Evolutionary conservation across 2,797 vertebrate genomes (phyloP).

Genomic region (Argya squamiceps): DNA sequence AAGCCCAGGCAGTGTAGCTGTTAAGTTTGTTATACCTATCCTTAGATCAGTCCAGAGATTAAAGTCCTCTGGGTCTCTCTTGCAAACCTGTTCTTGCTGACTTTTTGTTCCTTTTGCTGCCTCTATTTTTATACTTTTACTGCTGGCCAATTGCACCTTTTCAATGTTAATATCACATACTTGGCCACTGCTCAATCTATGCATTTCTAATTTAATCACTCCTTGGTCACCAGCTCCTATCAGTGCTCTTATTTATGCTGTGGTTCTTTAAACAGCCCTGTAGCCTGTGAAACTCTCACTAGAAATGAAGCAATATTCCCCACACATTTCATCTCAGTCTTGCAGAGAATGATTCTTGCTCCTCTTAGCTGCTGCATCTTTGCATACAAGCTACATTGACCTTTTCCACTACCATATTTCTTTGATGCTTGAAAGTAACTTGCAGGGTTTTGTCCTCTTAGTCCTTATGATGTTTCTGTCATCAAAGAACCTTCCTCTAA

Average conservation of each 20-base stretch:
- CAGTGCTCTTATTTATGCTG: background rate
- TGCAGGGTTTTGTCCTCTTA: background rate
- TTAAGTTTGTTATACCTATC: background rate
- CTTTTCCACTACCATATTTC: background rate
- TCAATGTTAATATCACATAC: background rate
- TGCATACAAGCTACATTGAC: background rate
- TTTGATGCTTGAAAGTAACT: background rate
- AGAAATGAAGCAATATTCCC: background rate
- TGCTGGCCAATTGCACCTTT: background rate
- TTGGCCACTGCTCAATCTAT: background rate
- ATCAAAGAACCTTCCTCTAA: background rate
- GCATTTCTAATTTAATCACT: background rate
- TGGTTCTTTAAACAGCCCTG: background rate
- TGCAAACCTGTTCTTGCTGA: background rate
- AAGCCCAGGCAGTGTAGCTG: background rate
- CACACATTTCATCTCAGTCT: background rate
- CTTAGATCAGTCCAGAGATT: background rate
- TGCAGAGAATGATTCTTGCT: background rate
- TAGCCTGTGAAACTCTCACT: background rate
- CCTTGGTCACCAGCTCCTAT: background rate
- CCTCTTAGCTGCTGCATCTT: background rate
- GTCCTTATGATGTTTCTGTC: background rate
- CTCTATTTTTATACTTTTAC: background rate
- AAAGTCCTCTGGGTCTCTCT: background rate
- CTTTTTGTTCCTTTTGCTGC: background rate